These are phyloP conservation scores for Phytoseiulus persimilis DNA, from an alignment of 2,888 invertebrate species.

Conservation along the genomic window DNA sequence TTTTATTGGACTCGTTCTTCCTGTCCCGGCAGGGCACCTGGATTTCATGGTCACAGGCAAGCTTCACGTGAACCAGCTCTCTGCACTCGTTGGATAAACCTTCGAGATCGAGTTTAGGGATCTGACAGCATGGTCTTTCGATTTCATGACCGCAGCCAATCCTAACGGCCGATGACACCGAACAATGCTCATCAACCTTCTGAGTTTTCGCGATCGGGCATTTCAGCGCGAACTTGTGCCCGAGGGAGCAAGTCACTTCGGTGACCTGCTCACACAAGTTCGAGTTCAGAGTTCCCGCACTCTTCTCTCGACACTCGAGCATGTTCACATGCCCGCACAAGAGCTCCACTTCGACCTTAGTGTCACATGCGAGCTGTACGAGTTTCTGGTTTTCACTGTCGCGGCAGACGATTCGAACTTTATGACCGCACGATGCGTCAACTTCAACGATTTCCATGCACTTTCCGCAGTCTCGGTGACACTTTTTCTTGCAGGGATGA, in stretches of 20 bases:
- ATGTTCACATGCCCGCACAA: background rate
- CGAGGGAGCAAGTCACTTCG: background rate
- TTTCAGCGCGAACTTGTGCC: background rate
- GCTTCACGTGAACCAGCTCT: background rate
- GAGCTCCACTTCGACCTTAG: background rate
- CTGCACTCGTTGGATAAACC: background rate
- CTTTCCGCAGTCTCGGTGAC: background rate
- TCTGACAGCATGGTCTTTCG: background rate
- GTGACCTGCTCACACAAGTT: background rate
- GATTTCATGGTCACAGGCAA: background rate
- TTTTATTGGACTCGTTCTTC: background rate
- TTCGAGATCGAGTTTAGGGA: background rate
- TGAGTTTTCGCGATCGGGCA: background rate
- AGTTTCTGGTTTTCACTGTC: background rate
- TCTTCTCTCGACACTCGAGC: background rate
- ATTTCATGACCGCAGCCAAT: background rate
- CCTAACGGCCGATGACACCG: background rate
- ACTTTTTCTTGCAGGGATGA: constrained; percentile 49
- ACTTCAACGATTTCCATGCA: constrained; percentile 10
- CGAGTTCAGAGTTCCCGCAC: background rate
- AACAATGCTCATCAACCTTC: background rate
- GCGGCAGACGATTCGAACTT: background rate
- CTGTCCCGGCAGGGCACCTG: background rate
- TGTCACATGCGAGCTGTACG: background rate
- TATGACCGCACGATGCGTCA: constrained; percentile 8